phyloP scores from a whole-genome alignment of 2,888 invertebrate species.

The Torymus aiolomorphi region DNA sequence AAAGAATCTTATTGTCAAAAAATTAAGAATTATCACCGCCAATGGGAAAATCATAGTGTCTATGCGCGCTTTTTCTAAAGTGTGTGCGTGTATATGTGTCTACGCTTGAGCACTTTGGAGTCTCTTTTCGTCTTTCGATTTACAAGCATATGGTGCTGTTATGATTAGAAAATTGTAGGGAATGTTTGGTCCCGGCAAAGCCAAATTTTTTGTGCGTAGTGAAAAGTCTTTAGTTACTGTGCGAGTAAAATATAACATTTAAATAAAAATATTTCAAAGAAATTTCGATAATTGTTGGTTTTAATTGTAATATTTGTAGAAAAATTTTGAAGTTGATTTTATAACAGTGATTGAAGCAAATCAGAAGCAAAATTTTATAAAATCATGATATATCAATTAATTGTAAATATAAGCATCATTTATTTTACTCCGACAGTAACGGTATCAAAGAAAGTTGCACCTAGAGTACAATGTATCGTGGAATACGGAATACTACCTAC shows the following conservation, averaged over 20 bases:
- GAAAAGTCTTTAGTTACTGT: constrained; percentile 17
- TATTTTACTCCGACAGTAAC: constrained; percentile 27
- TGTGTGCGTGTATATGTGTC: background rate
- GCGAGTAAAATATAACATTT: background rate
- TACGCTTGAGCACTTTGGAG: constrained; percentile 24
- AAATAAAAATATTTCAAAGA: background rate
- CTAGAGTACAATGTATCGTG: constrained; percentile 28
- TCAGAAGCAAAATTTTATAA: background rate
- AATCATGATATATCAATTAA: too few relatives aligned
- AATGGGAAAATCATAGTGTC: constrained; percentile 2
- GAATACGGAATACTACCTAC: background rate
- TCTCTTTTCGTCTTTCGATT: constrained; percentile 4
- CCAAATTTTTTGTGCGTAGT: constrained; percentile 9
- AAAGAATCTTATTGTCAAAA: background rate
- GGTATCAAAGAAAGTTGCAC: constrained; percentile 25
- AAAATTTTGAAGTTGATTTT: too few relatives aligned
- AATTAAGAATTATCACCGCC: background rate
- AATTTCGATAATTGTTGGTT: too few relatives aligned
- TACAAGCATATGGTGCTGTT: background rate
- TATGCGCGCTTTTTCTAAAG: background rate
- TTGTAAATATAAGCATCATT: constrained; percentile 5
- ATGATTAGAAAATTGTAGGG: too few relatives aligned
- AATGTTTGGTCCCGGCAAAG: background rate
- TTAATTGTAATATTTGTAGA: too few relatives aligned
- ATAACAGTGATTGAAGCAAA: too few relatives aligned